phyloP scores from a whole-genome alignment of 2,113 vertebrate genomes.

The Alligator sinensis region DNA sequence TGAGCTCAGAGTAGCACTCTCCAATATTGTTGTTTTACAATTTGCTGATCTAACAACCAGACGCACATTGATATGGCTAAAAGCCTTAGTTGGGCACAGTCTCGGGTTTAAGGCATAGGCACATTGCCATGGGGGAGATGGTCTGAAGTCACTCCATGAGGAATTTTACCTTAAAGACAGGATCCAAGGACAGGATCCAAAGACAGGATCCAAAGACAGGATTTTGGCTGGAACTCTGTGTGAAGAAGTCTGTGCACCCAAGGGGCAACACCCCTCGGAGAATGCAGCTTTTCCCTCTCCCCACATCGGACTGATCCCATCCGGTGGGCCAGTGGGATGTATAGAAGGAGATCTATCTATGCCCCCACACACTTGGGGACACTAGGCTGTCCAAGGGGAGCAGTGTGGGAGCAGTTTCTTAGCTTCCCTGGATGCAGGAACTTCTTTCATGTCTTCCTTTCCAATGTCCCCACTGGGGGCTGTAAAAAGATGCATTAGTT shows the following conservation, averaged over 20 bases:
- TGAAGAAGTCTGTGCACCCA: neutral
- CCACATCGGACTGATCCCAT: neutral
- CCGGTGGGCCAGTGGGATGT: neutral
- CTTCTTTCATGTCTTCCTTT: neutral
- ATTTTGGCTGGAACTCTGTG: neutral
- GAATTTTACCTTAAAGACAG: neutral
- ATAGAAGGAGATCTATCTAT: neutral
- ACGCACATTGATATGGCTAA: neutral
- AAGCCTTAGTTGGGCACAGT: neutral
- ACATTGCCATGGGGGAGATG: neutral
- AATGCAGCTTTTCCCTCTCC: neutral
- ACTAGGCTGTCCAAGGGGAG: neutral
- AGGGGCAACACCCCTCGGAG: neutral
- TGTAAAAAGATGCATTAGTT: no score
- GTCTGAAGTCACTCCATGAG: neutral
- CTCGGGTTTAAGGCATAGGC: neutral
- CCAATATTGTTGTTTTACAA: neutral
- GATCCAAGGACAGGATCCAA: no score
- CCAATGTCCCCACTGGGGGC: neutral
- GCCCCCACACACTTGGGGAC: neutral
- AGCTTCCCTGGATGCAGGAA: neutral
- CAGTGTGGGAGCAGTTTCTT: neutral
- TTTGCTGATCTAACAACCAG: neutral
- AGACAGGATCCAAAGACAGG: no score
- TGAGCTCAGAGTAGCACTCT: neutral